These are phyloP conservation scores for Popillia japonica DNA, from an alignment of 1,140 invertebrate species.

Conservation along the genomic window DNA sequence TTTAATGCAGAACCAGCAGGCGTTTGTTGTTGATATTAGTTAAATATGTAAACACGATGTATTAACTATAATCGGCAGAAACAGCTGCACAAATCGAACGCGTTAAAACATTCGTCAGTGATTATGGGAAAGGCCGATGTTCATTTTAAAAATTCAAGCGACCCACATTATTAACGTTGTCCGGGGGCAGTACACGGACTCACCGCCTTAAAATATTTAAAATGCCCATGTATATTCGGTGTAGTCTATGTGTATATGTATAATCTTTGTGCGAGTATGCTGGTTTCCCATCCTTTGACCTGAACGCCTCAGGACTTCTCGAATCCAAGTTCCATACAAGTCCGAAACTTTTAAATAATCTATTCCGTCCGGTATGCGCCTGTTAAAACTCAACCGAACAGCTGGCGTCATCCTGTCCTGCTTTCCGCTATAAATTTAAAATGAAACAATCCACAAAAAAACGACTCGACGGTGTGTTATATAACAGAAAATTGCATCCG, in stretches of 20 bases:
- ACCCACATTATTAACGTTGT: background rate
- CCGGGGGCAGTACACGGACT: background rate
- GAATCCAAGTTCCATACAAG: constrained; percentile 17
- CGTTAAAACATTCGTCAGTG: background rate
- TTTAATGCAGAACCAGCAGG: too few relatives aligned
- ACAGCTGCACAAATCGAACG: too few relatives aligned
- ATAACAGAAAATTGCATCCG: too few relatives aligned
- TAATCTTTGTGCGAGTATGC: background rate
- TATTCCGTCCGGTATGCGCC: background rate
- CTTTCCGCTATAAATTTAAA: constrained; percentile 21
- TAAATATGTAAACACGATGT: too few relatives aligned
- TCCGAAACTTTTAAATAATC: constrained; percentile 35
- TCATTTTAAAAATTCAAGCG: constrained; percentile 6
- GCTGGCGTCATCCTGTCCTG: background rate
- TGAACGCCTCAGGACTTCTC: background rate
- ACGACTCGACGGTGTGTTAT: background rate
- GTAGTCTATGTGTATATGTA: background rate
- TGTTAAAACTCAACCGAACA: constrained; percentile 7
- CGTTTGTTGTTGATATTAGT: too few relatives aligned
- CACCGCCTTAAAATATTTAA: constrained; percentile 9
- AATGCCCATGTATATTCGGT: background rate
- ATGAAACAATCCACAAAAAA: background rate
- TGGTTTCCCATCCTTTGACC: constrained; percentile 10
- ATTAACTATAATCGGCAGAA: too few relatives aligned
- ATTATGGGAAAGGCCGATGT: constrained; percentile 2